Conservation (phyloP, 2,113 vertebrate genomes). For the Sebastes schlegelii region DNA sequence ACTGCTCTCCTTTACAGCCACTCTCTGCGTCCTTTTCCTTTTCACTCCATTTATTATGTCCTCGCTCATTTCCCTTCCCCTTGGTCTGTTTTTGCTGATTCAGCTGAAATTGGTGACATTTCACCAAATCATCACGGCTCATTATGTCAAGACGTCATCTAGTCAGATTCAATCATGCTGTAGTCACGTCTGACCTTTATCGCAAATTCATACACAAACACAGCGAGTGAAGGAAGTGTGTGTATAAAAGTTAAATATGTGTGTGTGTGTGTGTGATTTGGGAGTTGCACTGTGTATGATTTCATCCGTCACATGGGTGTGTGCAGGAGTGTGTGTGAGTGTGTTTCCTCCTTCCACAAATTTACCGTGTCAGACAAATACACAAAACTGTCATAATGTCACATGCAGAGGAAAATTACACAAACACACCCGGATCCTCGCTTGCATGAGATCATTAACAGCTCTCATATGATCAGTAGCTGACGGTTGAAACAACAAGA, state of each 20-base stretch:
- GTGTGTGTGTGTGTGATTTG: neutral
- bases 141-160: neutral
- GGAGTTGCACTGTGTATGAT: neutral
- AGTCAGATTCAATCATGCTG: neutral
- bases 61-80: neutral
- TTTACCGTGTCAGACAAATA: neutral
- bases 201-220: neutral
- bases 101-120: slow-evolving; percentile 21
- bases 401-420: slow-evolving; percentile 14
- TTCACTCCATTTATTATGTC: neutral
- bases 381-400: slow-evolving; percentile 4
- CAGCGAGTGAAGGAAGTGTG: neutral
- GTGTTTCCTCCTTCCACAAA: neutral
- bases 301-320: neutral
- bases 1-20: neutral
- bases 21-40: neutral
- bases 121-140: slow-evolving; percentile 4
- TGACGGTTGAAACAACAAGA: slow-evolving; percentile 55
- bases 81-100: neutral
- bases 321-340: too few species aligned
- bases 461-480: slow-evolving; percentile 70
- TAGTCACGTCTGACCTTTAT: slow-evolving; percentile 1
- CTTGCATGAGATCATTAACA: slow-evolving; percentile 51
- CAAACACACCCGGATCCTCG: neutral
- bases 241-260: neutral